Percentiles rank a stretch among this genome's conserved stretches.
These are phyloP conservation scores for Diogma glabrata DNA, from an alignment of 2,888 invertebrate species.

Conservation along the genomic window DNA sequence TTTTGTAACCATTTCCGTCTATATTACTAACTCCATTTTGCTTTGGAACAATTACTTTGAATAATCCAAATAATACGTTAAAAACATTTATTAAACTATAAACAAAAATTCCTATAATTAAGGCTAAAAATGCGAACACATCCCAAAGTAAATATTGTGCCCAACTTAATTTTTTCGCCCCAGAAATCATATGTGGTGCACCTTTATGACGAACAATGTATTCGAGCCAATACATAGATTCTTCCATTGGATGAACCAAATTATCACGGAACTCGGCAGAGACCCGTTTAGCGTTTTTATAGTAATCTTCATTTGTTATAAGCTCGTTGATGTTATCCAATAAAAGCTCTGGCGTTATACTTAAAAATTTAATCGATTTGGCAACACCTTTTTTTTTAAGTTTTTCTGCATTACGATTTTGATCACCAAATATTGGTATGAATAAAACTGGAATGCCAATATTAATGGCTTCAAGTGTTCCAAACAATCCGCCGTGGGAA, in stretches of 20 bases:
- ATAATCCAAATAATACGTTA: too few species aligned
- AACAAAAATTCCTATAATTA: constrained; percentile 12
- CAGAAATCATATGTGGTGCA: constrained; percentile 33
- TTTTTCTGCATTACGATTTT: constrained; percentile 33
- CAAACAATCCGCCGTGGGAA: constrained; percentile 37
- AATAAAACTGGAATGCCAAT: constrained; percentile 38
- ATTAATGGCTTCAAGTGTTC: constrained; percentile 36
- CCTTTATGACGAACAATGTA: constrained; percentile 40
- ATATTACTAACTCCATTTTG: too few species aligned
- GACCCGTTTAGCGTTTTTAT: constrained; percentile 34
- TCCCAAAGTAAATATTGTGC: constrained; percentile 39
- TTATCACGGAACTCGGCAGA: constrained; percentile 42
- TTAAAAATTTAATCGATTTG: constrained; percentile 28
- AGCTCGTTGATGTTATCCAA: constrained; percentile 29
- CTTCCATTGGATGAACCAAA: constrained; percentile 42
- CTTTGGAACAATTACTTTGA: too few species aligned
- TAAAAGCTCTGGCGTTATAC: constrained; percentile 31
- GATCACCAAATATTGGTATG: constrained; percentile 38
- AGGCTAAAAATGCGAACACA: constrained; percentile 37
- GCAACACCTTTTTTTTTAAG: constrained; percentile 34
- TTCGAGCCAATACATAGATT: constrained; percentile 49
- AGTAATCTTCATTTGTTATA: constrained; percentile 32
- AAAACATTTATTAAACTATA: too few species aligned
- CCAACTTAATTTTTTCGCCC: constrained; percentile 33
- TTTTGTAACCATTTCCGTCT: too few species aligned